Base-by-base conservation (phyloP, 2,113 vertebrate genomes). In the Hyperopisus bebe region DNA sequence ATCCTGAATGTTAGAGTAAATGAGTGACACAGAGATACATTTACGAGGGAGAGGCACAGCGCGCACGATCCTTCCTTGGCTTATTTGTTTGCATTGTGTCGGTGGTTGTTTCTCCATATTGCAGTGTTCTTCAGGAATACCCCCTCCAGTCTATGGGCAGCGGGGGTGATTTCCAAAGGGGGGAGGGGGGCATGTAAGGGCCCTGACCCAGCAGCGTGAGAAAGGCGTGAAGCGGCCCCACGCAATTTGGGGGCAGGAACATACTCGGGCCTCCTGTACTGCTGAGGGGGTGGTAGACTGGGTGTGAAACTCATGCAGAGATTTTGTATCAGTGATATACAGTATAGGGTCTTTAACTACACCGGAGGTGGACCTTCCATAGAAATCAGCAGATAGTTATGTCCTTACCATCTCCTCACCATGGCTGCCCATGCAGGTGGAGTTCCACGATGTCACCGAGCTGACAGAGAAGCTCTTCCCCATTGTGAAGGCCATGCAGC, bases 401-500 rank as follows among this genome's bases (percentile, higher is more conserved):
- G n/a, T 66, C n/a, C 27, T 66, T 17, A 21, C 3, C 39, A 51
- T 46, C 17, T 24, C 10, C 39, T 44, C 55, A 17, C 87, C 39
- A 39, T 70, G 53, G 27, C 10, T 89, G 70, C 48, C 27, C 27
- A 70, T 80, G 66, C 91, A 99, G 98, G 97, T 99, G n/a, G 92
- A 96, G 89, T 98, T 99, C 95, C 98, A 99, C 0, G 96, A 98
- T 35, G 98, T 99, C 27, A 94, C 92, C 0, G 93, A 92, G 47
- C 95, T 99, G 92, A 97, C 98, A 0, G 97, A 97, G 90, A 97
- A 97, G 95, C 96, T 99, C 83, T 98, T 98, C 89, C 98, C 98
- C 0, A 92, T 98, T 0, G 98, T 99, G 39, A 96, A 97, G 94
- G 97, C 97, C 91, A 98, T 99, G 98, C 98, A 99, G 97, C 98